Evolutionary conservation across 2,113 vertebrate species (phyloP), one percentile per base, ranked within the genome.

Genomic region (Amazona vittata): DNA sequence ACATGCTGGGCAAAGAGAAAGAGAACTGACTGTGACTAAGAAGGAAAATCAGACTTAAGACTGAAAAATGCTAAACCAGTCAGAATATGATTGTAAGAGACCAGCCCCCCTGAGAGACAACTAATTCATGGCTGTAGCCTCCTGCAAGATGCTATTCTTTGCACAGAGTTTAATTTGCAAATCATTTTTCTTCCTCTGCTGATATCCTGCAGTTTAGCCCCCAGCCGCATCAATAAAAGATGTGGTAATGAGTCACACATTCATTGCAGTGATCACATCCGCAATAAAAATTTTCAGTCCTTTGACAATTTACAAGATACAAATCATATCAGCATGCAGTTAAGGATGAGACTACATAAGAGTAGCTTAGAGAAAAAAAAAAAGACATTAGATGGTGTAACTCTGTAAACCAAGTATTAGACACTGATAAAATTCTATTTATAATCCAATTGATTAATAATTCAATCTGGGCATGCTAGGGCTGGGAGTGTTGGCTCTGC

Each of bases 141-240:
- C 79, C 73, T 1, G 1, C 47, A 95, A 89, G 70, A 89, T 46
- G 70, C 70, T 91, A 6, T 73, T 95, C 49, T 92, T 94, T 89
- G 63, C 67, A 84, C 18, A 77, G 80, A 67, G 83, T 94, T 96
- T 90, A 83, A 96, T 93, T 95, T 90, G 75, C 67, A 95, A 96
- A 91, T 87, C 28, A 53, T 94, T 28, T 95, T 96, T 94, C 65
- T 87, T 87, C 67, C 57, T 89, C 44, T 94, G 91, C 67, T 89
- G 83, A 81, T 74, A 84, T 83, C 94, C 81, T 93, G 84, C 89
- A 83, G 92, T 83, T 91, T 89, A 86, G 81, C 73, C 90, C 57
- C n/a, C 81, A 76, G 70, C 37, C 74, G 83, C 86, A 94, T 96
- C 94, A 96, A 96, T 96, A 97, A 97, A 96, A 96, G 74, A 96